Evolutionary conservation across 2,113 vertebrate genomes (phyloP).

Genomic region (Cottus gobio): DNA sequence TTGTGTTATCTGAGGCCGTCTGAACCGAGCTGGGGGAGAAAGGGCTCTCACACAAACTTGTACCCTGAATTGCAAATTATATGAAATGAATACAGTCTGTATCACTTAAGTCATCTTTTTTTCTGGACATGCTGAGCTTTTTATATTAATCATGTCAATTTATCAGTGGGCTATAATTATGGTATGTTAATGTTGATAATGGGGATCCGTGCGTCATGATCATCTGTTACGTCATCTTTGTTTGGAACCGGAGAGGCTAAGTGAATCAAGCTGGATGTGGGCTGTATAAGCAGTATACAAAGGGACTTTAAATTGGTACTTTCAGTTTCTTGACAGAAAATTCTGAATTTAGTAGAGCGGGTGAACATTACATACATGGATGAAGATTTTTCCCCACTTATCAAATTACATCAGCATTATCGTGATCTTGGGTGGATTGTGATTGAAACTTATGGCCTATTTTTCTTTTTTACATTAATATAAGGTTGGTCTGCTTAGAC

Average conservation of each 20-base stretch:
- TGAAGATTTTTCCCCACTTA: not conserved
- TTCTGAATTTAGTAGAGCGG: not conserved
- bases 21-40: not conserved
- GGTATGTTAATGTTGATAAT: not conserved
- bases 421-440: not conserved
- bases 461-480: not conserved
- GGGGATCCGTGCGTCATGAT: not conserved
- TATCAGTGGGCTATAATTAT: not conserved
- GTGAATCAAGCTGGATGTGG: not conserved
- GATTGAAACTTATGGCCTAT: not conserved
- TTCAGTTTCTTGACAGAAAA: not conserved
- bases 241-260: not conserved
- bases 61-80: conserved; percentile 21
- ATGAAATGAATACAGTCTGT: not conserved
- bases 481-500: not conserved
- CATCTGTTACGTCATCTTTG: not conserved
- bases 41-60: conserved; percentile 13
- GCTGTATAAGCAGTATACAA: not conserved
- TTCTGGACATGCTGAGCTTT: conserved; percentile 4
- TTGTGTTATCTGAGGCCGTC: conserved; percentile 37
- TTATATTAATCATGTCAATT: conserved; percentile 6
- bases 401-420: not conserved
- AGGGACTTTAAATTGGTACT: not conserved
- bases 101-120: not conserved
- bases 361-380: not conserved